phyloP scores from a whole-genome alignment of 2,888 invertebrate genomes.

The Luffia ferchaultella region DNA sequence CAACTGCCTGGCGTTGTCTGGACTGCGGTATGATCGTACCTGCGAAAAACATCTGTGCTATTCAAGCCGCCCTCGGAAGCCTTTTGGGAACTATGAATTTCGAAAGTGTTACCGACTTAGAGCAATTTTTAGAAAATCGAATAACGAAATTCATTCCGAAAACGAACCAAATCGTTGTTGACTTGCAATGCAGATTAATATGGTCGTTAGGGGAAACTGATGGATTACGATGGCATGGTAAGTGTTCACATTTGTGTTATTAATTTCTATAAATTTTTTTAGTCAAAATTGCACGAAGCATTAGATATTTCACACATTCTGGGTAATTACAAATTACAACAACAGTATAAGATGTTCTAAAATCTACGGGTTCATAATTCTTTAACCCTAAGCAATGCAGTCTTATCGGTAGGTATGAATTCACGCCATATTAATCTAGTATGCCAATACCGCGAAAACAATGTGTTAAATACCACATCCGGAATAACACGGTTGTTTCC shows the following conservation, averaged over 20 bases:
- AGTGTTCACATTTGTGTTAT: conserved; percentile 17
- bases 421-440: too few species aligned
- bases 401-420: too few species aligned
- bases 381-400: too few species aligned
- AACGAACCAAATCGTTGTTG: conserved; percentile 68
- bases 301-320: too few species aligned
- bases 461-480: too few species aligned
- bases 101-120: conserved; percentile 57
- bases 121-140: conserved; percentile 62
- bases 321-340: too few species aligned
- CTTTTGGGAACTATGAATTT: conserved; percentile 57
- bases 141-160: conserved; percentile 62
- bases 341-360: too few species aligned
- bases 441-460: too few species aligned
- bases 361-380: too few species aligned
- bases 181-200: conserved; percentile 69
- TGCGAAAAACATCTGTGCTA: conserved; percentile 51
- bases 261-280: conserved; percentile 1
- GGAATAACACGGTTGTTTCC: too few species aligned
- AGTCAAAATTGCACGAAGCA: neutral
- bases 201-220: conserved; percentile 68
- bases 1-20: conserved; percentile 67
- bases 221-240: conserved; percentile 68
- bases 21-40: conserved; percentile 57
- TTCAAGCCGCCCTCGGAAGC: conserved; percentile 62